Percentiles rank a stretch among this genome's conserved stretches.
Evolutionary conservation across 2,888 invertebrate genomes (phyloP).

Genomic region (Drosophila monieri): DNA sequence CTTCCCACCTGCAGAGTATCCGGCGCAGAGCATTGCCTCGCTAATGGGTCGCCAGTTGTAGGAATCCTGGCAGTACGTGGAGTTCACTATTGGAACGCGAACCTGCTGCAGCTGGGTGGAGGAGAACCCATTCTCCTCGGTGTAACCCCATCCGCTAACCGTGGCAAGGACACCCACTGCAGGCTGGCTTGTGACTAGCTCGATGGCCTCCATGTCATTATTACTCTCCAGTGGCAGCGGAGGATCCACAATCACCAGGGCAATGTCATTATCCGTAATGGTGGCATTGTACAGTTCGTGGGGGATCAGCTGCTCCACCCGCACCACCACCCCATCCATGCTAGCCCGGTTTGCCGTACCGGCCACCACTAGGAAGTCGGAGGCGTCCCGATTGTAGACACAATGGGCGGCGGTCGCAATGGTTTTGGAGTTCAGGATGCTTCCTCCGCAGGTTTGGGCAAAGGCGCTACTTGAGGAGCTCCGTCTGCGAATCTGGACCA

Average conservation of each 20-base stretch:
- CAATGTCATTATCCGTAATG: constrained; percentile 85
- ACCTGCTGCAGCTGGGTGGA: constrained; percentile 64
- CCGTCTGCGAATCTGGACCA: constrained; percentile 70
- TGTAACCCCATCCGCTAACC: constrained; percentile 77
- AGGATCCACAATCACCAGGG: constrained; percentile 80
- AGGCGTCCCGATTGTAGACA: constrained; percentile 51
- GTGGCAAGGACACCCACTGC: constrained; percentile 51
- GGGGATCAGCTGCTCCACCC: constrained; percentile 83
- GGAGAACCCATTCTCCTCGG: constrained; percentile 52
- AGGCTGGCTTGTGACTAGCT: constrained; percentile 50
- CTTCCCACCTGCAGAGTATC: constrained; percentile 54
- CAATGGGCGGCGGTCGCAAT: constrained; percentile 81
- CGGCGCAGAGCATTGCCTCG: constrained; percentile 74
- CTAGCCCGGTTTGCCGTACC: constrained; percentile 76
- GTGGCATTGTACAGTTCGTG: constrained; percentile 84
- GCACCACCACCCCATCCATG: constrained; percentile 84
- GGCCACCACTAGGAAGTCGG: constrained; percentile 81
- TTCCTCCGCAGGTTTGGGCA: constrained; percentile 58
- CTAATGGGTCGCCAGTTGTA: constrained; percentile 67
- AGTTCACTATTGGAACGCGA: constrained; percentile 60
- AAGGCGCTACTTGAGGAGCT: constrained; percentile 48
- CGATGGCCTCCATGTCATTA: constrained; percentile 54
- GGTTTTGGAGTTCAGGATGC: constrained; percentile 49
- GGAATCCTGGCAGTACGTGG: constrained; percentile 46
- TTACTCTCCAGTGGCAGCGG: constrained; percentile 55